A percentile compares a stretch with the other conserved stretches of the same genome.
These are phyloP conservation scores for Drosophila mayaguana DNA, from an alignment of 2,888 invertebrate species.

Conservation along the genomic window DNA sequence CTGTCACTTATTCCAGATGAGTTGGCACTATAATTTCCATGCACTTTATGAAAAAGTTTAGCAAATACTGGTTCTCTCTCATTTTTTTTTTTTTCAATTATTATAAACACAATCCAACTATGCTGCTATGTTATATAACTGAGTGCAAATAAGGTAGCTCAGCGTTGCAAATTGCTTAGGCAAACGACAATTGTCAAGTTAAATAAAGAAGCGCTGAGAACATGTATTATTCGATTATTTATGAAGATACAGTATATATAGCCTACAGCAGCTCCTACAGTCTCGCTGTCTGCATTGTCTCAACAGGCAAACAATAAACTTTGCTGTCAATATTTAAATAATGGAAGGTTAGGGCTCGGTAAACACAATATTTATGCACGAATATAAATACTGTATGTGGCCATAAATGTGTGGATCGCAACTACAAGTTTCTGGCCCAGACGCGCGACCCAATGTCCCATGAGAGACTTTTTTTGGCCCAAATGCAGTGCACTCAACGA, in stretches of 20 bases:
- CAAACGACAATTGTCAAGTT: slow-evolving; percentile 7
- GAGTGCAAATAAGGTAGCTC: slow-evolving; percentile 3
- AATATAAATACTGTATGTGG: slow-evolving; percentile 11
- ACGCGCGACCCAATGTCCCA: slow-evolving; percentile 2
- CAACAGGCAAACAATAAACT: slow-evolving; percentile 8
- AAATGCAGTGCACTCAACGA: slow-evolving; percentile 24
- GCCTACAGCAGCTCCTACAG: background rate
- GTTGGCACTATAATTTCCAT: slow-evolving; percentile 43
- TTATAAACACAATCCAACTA: slow-evolving; percentile 12
- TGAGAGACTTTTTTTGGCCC: background rate
- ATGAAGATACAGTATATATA: background rate
- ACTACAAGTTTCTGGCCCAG: slow-evolving; percentile 9
- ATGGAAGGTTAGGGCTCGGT: slow-evolving; percentile 3
- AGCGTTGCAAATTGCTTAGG: slow-evolving; percentile 3
- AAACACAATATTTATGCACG: slow-evolving; percentile 16
- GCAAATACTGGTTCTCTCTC: slow-evolving; percentile 7
- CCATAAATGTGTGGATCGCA: background rate
- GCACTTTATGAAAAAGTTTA: slow-evolving; percentile 20
- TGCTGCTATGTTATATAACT: background rate
- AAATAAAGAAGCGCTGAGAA: slow-evolving; percentile 8
- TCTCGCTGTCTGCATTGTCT: background rate
- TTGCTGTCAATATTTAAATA: slow-evolving; percentile 35
- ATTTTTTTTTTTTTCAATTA: slow-evolving; percentile 37
- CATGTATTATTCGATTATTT: slow-evolving; percentile 2
- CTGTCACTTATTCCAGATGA: slow-evolving; percentile 49